Evolutionary conservation across 2,113 vertebrate species (phyloP).

Genomic region (Neogobius melanostomus): DNA sequence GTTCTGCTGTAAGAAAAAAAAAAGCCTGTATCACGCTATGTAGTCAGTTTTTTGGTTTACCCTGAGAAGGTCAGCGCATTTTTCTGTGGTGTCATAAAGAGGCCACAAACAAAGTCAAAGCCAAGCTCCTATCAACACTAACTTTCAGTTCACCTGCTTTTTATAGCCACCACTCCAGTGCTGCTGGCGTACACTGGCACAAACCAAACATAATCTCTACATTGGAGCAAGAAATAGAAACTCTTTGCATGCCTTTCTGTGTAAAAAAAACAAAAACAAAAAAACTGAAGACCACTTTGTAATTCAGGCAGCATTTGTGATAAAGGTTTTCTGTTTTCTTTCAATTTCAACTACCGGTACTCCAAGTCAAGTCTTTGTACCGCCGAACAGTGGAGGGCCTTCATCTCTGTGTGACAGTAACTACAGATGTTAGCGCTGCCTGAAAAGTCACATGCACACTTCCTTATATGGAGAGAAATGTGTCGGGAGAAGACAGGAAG

Average conservation of each 20-base stretch:
- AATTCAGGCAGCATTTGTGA: not conserved
- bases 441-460: slow-evolving; percentile 70
- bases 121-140: slow-evolving; percentile 63
- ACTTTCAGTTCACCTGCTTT: slow-evolving; percentile 72
- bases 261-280: not conserved
- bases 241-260: slow-evolving; percentile 11
- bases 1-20: not conserved
- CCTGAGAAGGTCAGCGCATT: slow-evolving; percentile 34
- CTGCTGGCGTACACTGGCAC: slow-evolving; percentile 36
- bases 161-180: slow-evolving; percentile 69
- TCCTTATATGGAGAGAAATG: slow-evolving; percentile 84
- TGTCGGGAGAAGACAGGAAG: slow-evolving; percentile 66
- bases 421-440: slow-evolving; percentile 72
- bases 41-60: slow-evolving; percentile 21
- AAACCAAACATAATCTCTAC: slow-evolving; percentile 64
- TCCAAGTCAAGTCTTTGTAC: slow-evolving; percentile 39
- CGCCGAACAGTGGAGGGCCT: slow-evolving; percentile 52
- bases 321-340: not conserved
- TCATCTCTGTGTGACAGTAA: slow-evolving; percentile 78
- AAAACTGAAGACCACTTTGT: slow-evolving; percentile 4
- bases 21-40: not conserved
- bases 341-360: not conserved
- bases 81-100: slow-evolving; percentile 19
- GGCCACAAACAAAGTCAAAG: slow-evolving; percentile 36
- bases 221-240: slow-evolving; percentile 56